Conservation (phyloP, 2,888 invertebrate species). For the Blera fallax region DNA sequence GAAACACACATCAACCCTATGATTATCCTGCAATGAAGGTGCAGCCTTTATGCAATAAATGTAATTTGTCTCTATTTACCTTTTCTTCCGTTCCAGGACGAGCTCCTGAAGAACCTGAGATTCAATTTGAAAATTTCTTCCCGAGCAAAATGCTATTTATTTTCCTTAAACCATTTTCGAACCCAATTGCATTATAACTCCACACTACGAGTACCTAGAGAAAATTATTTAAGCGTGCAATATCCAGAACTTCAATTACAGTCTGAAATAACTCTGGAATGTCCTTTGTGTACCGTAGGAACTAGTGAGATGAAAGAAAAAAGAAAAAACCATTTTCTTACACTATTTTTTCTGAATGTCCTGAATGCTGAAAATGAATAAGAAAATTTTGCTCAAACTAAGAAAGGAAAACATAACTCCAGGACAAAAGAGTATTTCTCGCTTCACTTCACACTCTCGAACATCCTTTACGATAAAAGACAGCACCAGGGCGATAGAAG, state of each 20-base stretch:
- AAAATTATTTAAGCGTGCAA: conserved; percentile 11
- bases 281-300: conserved; percentile 2
- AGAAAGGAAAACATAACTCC: conserved; percentile 7
- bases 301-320: neutral
- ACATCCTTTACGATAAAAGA: neutral
- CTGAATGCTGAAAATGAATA: neutral
- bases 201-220: neutral
- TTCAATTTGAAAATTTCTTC: neutral
- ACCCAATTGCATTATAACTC: conserved; percentile 2
- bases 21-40: neutral
- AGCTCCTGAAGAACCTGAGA: neutral
- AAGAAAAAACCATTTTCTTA: neutral
- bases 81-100: no score
- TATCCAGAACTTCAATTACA: neutral
- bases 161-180: neutral
- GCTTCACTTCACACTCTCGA: conserved; percentile 20
- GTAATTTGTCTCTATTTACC: neutral
- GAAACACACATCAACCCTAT: neutral
- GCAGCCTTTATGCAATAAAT: neutral
- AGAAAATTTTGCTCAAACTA: neutral
- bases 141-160: neutral
- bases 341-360: neutral
- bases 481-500: neutral
- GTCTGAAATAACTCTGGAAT: neutral
- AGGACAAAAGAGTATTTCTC: conserved; percentile 36